phyloP scores from a whole-genome alignment of 2,113 vertebrate species.

The Calcarius ornatus region DNA sequence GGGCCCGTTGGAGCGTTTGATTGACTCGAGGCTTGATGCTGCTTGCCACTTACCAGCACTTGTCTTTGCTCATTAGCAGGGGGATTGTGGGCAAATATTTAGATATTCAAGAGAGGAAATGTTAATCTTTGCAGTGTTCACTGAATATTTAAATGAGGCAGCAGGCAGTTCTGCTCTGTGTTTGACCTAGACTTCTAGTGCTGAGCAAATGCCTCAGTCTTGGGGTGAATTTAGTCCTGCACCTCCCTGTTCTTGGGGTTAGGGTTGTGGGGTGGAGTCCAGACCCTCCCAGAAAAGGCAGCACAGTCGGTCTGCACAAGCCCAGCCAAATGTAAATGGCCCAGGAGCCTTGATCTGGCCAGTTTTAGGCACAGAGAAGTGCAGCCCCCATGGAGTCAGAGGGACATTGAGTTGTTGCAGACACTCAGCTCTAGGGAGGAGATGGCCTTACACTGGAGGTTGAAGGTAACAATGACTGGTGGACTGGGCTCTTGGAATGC shows the following conservation, averaged over 20 bases:
- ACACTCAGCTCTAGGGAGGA: background rate
- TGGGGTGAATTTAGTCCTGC: background rate
- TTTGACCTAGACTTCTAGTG: slow-evolving; percentile 3
- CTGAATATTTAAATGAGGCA: slow-evolving; percentile 69
- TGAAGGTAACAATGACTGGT: background rate
- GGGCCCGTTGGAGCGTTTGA: slow-evolving; percentile 84
- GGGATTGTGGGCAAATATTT: slow-evolving; percentile 70
- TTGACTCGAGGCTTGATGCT: slow-evolving; percentile 91
- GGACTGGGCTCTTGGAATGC: background rate
- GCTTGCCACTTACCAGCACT: slow-evolving; percentile 92
- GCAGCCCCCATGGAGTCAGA: background rate
- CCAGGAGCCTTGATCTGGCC: background rate
- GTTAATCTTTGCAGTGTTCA: slow-evolving; percentile 67
- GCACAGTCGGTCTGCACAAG: accelerated
- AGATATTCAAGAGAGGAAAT: slow-evolving; percentile 70
- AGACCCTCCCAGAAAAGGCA: background rate
- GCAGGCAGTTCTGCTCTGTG: background rate
- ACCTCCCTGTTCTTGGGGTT: background rate
- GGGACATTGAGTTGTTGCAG: background rate
- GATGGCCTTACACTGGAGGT: background rate
- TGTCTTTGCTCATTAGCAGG: slow-evolving; percentile 91
- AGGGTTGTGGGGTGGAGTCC: accelerated
- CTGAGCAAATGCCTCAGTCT: background rate
- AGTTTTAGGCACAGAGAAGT: background rate
- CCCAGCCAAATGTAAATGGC: background rate